Percentiles rank a stretch among this genome's conserved stretches.
phyloP scores from a whole-genome alignment of 64 coral and sea anemone species.

The Porites lutea region DNA sequence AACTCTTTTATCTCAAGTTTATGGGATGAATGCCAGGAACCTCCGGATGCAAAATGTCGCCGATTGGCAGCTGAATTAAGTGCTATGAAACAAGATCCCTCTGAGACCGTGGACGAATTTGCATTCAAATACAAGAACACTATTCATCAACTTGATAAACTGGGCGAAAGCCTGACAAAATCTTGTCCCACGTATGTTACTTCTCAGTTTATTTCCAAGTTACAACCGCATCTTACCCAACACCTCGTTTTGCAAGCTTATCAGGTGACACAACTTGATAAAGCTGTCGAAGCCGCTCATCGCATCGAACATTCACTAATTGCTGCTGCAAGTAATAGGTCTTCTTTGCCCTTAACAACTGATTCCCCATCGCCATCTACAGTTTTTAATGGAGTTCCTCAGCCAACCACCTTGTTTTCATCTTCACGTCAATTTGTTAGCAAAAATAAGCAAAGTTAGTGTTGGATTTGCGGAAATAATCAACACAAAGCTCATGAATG shows the following conservation, averaged over 20 bases:
- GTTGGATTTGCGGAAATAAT: too few relatives aligned
- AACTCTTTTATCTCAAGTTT: neutral
- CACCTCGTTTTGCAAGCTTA: neutral
- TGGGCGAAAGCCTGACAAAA: conserved; percentile 12
- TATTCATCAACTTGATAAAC: conserved; percentile 39
- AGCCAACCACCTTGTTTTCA: too few relatives aligned
- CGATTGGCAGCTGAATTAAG: conserved; percentile 44
- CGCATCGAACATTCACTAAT: too few relatives aligned
- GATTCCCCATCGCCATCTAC: neutral
- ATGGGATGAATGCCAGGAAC: conserved; percentile 32
- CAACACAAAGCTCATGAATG: too few relatives aligned
- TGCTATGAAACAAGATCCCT: conserved; percentile 31
- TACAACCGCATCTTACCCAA: conserved; percentile 10
- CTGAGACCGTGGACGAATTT: conserved; percentile 49
- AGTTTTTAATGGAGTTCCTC: neutral
- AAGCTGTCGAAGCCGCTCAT: too few relatives aligned
- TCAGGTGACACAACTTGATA: neutral
- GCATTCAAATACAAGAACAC: conserved; percentile 49
- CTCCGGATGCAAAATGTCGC: conserved; percentile 24
- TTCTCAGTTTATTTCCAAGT: conserved; percentile 14
- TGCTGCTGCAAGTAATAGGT: neutral
- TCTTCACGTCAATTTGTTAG: neutral
- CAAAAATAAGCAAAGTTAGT: too few relatives aligned
- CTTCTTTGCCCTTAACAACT: neutral
- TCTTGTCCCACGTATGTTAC: conserved; percentile 29